phyloP scores from a whole-genome alignment of 2,888 invertebrate genomes.

The Eumacrocentrus americanus region DNA sequence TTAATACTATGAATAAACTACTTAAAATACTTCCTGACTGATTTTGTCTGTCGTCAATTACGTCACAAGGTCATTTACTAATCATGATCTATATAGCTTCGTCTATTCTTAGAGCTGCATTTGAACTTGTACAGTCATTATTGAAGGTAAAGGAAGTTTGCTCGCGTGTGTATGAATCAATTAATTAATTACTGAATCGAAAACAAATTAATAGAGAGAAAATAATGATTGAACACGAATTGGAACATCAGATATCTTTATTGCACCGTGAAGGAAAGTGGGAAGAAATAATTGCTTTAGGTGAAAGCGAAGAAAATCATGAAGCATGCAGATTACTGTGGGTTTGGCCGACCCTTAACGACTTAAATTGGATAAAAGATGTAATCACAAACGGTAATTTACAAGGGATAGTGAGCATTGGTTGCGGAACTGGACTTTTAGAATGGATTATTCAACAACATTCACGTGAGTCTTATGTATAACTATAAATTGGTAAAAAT shows the following conservation, averaged over 20 bases:
- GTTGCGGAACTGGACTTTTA: conserved; percentile 81
- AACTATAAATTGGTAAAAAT: not conserved
- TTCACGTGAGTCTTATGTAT: conserved; percentile 63
- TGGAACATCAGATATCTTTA: conserved; percentile 42
- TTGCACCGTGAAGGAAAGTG: conserved; percentile 49
- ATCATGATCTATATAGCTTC: conserved; percentile 15
- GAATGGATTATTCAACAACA: conserved; percentile 78
- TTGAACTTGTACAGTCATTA: conserved; percentile 15
- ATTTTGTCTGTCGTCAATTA: not conserved
- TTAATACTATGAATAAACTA: too few relatives aligned
- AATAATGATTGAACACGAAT: conserved; percentile 32
- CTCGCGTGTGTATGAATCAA: not conserved
- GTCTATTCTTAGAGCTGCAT: conserved; percentile 9
- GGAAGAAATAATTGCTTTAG: conserved; percentile 61
- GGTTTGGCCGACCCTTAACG: conserved; percentile 75
- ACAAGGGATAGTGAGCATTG: conserved; percentile 70
- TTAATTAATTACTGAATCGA: too few relatives aligned
- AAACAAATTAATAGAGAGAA: not conserved
- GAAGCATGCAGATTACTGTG: conserved; percentile 70
- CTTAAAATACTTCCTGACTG: too few relatives aligned
- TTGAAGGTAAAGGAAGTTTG: not conserved
- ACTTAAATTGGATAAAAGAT: conserved; percentile 67
- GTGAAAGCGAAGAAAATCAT: conserved; percentile 49
- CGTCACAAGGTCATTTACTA: conserved; percentile 13
- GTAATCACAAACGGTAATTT: conserved; percentile 62